Conservation (phyloP, 2,888 invertebrate species). For the Choreutis nemorana region DNA sequence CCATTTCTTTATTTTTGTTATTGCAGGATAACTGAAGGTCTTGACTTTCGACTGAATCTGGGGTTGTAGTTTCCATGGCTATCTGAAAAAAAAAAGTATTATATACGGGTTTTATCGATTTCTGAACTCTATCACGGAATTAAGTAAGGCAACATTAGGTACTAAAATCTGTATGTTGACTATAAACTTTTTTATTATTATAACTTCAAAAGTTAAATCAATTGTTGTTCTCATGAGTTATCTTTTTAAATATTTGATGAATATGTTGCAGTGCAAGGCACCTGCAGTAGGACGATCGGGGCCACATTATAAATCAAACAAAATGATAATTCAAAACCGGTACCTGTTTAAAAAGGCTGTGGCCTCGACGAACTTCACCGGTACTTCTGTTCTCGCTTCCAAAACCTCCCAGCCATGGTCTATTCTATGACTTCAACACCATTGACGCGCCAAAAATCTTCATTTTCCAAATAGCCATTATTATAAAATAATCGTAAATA, state of each 20-base stretch:
- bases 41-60: conserved; percentile 12
- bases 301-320: conserved; percentile 55
- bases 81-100: conserved; percentile 22
- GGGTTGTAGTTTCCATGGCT: conserved; percentile 26
- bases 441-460: conserved; percentile 17
- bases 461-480: conserved; percentile 17
- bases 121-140: background rate
- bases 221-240: background rate
- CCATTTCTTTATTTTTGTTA: conserved; percentile 15
- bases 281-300: conserved; percentile 25
- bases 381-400: conserved; percentile 33
- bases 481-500: conserved; percentile 30
- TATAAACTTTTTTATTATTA: background rate
- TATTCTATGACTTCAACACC: conserved; percentile 22
- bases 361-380: conserved; percentile 54
- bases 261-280: conserved; percentile 24
- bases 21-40: conserved; percentile 9
- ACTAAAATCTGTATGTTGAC: background rate
- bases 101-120: background rate
- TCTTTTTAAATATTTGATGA: background rate
- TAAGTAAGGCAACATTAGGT: background rate
- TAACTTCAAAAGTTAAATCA: background rate
- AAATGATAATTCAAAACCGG: conserved; percentile 63
- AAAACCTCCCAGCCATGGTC: conserved; percentile 49
- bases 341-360: conserved; percentile 59